Conservation (phyloP, 2,113 vertebrate species). For the Phylloscopus whistleri region DNA sequence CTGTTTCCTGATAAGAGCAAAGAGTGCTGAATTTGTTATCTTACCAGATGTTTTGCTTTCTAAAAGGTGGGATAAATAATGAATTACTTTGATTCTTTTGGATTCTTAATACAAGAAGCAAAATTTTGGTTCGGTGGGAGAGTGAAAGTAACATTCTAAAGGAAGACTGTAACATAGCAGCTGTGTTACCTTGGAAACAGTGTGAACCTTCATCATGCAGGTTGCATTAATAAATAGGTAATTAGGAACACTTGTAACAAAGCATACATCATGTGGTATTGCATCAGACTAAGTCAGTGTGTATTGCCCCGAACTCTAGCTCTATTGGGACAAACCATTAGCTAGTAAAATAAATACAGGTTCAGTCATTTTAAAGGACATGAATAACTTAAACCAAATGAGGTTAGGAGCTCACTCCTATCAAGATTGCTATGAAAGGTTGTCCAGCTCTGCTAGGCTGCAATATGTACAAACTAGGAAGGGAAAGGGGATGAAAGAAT, state of each 20-base stretch:
- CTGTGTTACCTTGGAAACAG: conserved; percentile 19
- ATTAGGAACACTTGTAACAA: conserved; percentile 1
- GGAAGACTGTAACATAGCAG: not conserved
- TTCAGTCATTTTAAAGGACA: not conserved
- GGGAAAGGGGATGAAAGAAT: not conserved
- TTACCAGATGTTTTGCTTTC: not conserved
- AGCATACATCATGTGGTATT: not conserved
- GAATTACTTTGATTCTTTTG: not conserved
- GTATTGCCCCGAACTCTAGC: not conserved
- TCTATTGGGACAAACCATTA: not conserved
- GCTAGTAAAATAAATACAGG: not conserved
- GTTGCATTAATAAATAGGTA: conserved; percentile 14
- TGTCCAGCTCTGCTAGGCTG: not conserved
- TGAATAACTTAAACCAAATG: not conserved
- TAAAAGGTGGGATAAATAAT: not conserved
- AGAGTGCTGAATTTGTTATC: not conserved
- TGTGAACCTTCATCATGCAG: not conserved
- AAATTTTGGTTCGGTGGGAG: not conserved
- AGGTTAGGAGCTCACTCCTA: not conserved
- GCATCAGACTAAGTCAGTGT: not conserved
- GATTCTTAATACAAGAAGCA: not conserved
- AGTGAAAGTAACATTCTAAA: not conserved
- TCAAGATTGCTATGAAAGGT: not conserved
- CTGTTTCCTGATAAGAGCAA: not conserved
- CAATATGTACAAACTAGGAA: not conserved